Evolutionary conservation across 2,797 vertebrate genomes (phyloP).

Genomic region (Artibeus lituratus): DNA sequence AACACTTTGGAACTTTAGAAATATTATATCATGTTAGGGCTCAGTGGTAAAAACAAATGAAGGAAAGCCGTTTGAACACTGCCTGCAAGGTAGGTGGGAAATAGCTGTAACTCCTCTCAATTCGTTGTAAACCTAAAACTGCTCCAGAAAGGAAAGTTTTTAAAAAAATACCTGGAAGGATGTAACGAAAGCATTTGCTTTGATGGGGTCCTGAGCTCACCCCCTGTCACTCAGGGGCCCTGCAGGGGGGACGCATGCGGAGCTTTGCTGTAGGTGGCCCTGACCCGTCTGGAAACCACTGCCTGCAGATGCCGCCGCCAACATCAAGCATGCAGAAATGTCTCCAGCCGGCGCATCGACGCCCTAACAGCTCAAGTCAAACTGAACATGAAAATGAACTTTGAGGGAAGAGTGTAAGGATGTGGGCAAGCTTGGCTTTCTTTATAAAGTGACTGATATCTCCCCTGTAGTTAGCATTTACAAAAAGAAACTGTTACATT

Average conservation of each 20-base stretch:
- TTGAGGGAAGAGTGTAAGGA: neutral
- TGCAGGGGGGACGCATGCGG: rapidly evolving
- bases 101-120: neutral
- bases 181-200: neutral
- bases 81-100: neutral
- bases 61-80: neutral
- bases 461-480: neutral
- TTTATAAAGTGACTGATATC: neutral
- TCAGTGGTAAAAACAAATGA: neutral
- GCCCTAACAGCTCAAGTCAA: neutral
- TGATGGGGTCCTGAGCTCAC: neutral
- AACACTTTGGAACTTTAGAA: neutral
- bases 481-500: neutral
- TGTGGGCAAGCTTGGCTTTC: neutral
- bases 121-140: neutral
- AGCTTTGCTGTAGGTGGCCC: neutral
- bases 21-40: neutral
- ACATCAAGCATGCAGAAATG: neutral
- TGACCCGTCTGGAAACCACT: neutral
- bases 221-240: neutral
- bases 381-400: neutral
- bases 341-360: neutral
- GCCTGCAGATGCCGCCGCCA: neutral
- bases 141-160: neutral
- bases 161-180: neutral